Conservation (phyloP, 2,113 vertebrate species). For the Grammomys dolichurus region DNA sequence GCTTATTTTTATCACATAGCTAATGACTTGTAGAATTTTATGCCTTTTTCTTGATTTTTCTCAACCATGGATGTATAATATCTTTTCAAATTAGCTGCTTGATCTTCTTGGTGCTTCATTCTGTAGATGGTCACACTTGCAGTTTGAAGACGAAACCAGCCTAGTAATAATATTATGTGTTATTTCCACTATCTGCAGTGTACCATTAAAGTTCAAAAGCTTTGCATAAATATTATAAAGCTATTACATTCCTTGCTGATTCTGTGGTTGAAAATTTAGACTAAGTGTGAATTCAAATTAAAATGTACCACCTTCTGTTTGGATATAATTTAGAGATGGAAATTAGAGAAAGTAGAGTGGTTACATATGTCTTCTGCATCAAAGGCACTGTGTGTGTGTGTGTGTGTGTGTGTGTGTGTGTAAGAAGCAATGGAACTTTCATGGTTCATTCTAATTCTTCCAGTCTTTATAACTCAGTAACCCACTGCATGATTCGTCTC, state of each 20-base stretch:
- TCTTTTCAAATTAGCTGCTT: background rate
- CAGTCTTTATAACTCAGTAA: background rate
- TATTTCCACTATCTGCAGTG: background rate
- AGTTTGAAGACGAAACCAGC: background rate
- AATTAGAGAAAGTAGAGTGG: fast-evolving
- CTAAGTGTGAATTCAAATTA: background rate
- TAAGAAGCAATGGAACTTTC: background rate
- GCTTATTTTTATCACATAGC: background rate
- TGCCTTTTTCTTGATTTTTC: background rate
- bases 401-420: background rate
- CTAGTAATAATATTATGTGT: background rate
- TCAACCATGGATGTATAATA: background rate
- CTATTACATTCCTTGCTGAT: background rate
- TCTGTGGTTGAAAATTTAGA: background rate
- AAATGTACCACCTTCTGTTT: background rate
- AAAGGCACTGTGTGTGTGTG: background rate
- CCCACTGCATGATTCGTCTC: background rate
- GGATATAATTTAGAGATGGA: background rate
- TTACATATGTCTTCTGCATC: background rate
- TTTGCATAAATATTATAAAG: background rate
- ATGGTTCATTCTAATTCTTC: background rate
- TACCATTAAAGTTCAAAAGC: background rate
- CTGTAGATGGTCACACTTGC: background rate
- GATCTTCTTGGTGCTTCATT: background rate
- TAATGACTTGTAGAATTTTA: background rate